These are phyloP conservation scores for Odontocolon sp. DNA, from an alignment of 2,888 invertebrate species.

Conservation along the genomic window DNA sequence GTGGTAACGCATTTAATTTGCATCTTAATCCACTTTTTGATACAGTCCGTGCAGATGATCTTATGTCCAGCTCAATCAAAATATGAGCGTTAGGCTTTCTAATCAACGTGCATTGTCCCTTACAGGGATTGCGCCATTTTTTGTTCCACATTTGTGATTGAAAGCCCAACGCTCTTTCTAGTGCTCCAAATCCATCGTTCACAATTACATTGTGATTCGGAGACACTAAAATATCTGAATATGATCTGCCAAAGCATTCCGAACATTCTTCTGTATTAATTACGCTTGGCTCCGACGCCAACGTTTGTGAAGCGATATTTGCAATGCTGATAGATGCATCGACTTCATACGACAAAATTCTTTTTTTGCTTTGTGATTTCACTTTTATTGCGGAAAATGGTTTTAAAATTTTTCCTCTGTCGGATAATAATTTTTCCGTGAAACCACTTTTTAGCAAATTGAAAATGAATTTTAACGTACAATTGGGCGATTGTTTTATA, in stretches of 20 bases:
- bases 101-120: not conserved
- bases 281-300: slow-evolving; percentile 8
- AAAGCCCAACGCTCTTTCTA: not conserved
- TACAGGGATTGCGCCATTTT: not conserved
- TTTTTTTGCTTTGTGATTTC: not conserved
- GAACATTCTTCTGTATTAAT: slow-evolving; percentile 6
- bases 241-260: not conserved
- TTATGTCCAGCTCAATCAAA: not conserved
- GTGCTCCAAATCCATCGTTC: not conserved
- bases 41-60: too few relatives aligned
- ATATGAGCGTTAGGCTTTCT: not conserved
- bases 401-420: not conserved
- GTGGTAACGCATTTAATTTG: too few relatives aligned
- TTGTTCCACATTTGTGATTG: not conserved
- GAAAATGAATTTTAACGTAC: slow-evolving; percentile 1
- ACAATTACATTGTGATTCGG: not conserved
- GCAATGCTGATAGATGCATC: slow-evolving; percentile 18
- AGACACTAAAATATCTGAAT: not conserved
- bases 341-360: not conserved
- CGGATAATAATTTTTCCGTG: not conserved
- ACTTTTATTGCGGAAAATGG: not conserved
- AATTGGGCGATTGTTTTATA: slow-evolving; percentile 1
- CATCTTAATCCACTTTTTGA: too few relatives aligned
- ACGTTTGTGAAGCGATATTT: not conserved
- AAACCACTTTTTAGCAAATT: not conserved